Conservation (phyloP, 2,888 invertebrate genomes). For the Sclerodermus sp. region DNA sequence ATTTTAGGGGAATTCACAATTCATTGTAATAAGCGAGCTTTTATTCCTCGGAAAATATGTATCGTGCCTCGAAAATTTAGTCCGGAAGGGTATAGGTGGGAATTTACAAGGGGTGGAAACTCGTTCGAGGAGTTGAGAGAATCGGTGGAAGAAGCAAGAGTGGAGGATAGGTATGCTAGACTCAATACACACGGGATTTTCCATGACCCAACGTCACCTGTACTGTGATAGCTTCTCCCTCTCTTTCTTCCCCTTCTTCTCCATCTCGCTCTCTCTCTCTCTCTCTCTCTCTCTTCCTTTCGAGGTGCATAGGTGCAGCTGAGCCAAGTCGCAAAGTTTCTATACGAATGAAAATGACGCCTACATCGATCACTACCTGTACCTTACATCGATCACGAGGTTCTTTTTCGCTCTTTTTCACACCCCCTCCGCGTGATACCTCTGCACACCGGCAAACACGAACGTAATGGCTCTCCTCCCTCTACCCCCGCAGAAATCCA, state of each 20-base stretch:
- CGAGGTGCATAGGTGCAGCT: constrained; percentile 1
- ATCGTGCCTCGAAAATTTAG: too few relatives aligned
- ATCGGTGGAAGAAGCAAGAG: too few relatives aligned
- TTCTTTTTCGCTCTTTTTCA: constrained; percentile 6
- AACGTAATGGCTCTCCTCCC: too few relatives aligned
- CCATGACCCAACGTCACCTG: constrained; percentile 8
- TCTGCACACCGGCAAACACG: too few relatives aligned
- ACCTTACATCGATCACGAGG: constrained; percentile 18
- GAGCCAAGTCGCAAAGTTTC: constrained; percentile 16
- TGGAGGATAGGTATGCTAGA: too few relatives aligned
- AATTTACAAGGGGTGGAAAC: too few relatives aligned
- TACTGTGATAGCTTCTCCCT: neutral
- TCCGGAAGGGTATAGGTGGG: too few relatives aligned
- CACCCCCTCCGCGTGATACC: constrained; percentile 3
- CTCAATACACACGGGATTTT: constrained; percentile 18
- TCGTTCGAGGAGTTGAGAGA: too few relatives aligned
- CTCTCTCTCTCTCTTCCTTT: neutral
- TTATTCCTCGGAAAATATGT: too few relatives aligned
- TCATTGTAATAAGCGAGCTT: too few relatives aligned
- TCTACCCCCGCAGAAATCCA: too few relatives aligned
- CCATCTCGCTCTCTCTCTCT: neutral
- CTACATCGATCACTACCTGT: constrained; percentile 19
- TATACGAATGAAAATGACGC: constrained; percentile 17
- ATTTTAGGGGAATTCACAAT: too few relatives aligned
- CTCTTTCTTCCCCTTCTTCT: neutral